A percentile compares a stretch with the other conserved stretches of the same genome.
Evolutionary conservation across 92 coral and sea anemone genomes (phyloP).

Genomic region (Umimayanthus kanabou): DNA sequence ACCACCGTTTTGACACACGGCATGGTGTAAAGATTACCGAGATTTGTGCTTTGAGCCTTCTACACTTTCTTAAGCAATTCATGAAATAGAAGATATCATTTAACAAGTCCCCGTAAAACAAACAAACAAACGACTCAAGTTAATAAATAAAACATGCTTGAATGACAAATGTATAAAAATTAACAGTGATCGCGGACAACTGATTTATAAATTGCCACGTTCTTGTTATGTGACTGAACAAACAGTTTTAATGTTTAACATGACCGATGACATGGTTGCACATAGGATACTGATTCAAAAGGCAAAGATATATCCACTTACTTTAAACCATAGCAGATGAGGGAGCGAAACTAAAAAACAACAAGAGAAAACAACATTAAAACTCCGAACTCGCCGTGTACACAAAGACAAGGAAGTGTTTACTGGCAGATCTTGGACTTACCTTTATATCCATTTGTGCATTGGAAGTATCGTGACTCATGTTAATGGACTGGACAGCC

Average conservation of each 20-base stretch:
- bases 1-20: no score
- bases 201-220: background rate
- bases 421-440: background rate
- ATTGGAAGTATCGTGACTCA: slow-evolving; percentile 91
- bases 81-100: no score
- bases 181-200: no score
- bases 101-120: no score
- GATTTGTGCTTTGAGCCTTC: no score
- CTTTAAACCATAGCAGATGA: slow-evolving; percentile 95
- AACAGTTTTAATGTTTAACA: background rate
- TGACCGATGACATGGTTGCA: background rate
- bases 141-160: no score
- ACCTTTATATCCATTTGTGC: slow-evolving; percentile 99
- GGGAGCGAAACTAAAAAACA: slow-evolving; percentile 81
- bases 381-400: background rate
- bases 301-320: slow-evolving; percentile 52
- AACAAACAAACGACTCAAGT: no score
- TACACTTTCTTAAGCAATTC: no score
- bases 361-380: slow-evolving; percentile 27
- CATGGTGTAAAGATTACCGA: no score
- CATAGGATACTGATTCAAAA: background rate
- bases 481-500: slow-evolving; percentile 98
- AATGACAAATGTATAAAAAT: no score
- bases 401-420: background rate
- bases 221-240: background rate